Conservation (phyloP, 2,888 invertebrate species). For the Andrena flavipes region DNA sequence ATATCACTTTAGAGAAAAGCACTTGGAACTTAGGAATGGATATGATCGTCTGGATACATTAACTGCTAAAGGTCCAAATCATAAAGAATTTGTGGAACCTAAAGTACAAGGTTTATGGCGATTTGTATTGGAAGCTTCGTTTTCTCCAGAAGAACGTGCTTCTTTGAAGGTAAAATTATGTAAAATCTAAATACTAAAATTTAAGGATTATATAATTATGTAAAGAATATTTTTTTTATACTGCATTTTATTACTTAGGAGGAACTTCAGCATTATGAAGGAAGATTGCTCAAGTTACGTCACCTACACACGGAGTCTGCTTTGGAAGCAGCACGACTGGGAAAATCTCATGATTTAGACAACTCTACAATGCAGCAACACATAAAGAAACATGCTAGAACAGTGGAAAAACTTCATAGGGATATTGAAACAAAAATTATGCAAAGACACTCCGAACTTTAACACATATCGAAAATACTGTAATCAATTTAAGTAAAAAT, state of each 20-base stretch:
- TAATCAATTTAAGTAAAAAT: constrained; percentile 19
- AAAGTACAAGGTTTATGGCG: constrained; percentile 96
- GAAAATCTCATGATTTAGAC: constrained; percentile 86
- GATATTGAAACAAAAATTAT: constrained; percentile 92
- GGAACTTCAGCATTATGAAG: constrained; percentile 95
- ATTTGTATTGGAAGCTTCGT: constrained; percentile 92
- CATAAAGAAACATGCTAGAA: constrained; percentile 93
- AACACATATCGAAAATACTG: constrained; percentile 74
- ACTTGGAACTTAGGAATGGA: constrained; percentile 91
- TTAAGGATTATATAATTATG: not conserved
- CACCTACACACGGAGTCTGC: constrained; percentile 93
- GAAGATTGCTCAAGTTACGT: constrained; percentile 92
- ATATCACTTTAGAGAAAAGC: constrained; percentile 87
- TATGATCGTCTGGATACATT: constrained; percentile 91
- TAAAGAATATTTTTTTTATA: constrained; percentile 19
- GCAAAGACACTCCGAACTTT: constrained; percentile 91
- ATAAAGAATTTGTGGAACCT: constrained; percentile 95
- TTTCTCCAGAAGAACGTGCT: constrained; percentile 92
- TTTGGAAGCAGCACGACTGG: constrained; percentile 89
- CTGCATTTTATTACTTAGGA: constrained; percentile 85
- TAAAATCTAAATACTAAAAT: not conserved
- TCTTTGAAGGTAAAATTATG: constrained; percentile 89
- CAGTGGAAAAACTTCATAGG: constrained; percentile 94
- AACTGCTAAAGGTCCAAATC: constrained; percentile 91
- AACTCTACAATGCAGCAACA: constrained; percentile 87